Conservation (phyloP, 2,888 invertebrate species). For the Allophyes oxyacanthae region DNA sequence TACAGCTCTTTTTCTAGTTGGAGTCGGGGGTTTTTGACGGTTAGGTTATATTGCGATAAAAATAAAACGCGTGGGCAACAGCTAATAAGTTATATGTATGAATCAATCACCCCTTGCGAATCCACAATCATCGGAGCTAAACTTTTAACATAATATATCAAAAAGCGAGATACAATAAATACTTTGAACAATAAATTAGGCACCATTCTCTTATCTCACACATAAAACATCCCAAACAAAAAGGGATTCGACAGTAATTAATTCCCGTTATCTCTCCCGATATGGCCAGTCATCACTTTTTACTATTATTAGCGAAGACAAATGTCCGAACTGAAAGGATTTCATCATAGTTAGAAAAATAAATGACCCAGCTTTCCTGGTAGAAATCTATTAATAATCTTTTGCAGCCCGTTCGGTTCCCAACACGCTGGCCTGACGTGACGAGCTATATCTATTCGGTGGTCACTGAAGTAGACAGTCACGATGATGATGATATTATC, state of each 20-base stretch:
- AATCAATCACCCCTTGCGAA: too few species aligned
- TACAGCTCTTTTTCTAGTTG: too few species aligned
- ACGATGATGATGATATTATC: too few species aligned
- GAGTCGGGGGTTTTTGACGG: too few species aligned
- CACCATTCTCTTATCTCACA: constrained; percentile 39
- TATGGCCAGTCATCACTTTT: constrained; percentile 57
- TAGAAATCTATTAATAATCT: constrained; percentile 44
- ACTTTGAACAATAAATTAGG: constrained; percentile 37
- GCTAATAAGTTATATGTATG: too few species aligned
- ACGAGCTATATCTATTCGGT: too few species aligned
- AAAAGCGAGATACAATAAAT: neutral
- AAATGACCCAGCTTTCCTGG: constrained; percentile 25
- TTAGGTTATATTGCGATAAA: too few species aligned
- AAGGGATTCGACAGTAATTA: constrained; percentile 55
- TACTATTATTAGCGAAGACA: constrained; percentile 54
- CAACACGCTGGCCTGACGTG: neutral
- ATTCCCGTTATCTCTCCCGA: constrained; percentile 46
- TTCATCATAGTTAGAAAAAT: constrained; percentile 44
- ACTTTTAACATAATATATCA: too few species aligned
- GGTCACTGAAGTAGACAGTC: too few species aligned
- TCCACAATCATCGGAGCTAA: too few species aligned
- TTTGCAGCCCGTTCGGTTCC: constrained; percentile 8
- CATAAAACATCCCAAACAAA: constrained; percentile 55
- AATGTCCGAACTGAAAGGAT: constrained; percentile 47
- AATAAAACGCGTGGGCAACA: too few species aligned